Conservation (phyloP, 2,113 vertebrate genomes). For the Callipepla squamata region DNA sequence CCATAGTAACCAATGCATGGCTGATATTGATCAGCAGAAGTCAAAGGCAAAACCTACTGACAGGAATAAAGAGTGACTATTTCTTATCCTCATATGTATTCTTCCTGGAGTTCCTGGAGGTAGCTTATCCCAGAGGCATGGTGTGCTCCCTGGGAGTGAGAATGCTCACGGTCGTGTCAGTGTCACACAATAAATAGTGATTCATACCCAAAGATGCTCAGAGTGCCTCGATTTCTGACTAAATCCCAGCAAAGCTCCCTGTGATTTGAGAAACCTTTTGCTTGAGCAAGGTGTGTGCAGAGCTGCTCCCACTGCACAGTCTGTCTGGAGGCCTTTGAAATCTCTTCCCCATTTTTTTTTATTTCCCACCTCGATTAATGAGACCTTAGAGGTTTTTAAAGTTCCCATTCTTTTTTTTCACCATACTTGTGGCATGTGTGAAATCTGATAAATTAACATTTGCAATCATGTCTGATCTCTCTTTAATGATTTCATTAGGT, state of each 20-base stretch:
- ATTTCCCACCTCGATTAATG: neutral
- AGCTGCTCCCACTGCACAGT: neutral
- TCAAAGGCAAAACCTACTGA: constrained; percentile 80
- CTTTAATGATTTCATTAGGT: constrained; percentile 66
- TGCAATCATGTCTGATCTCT: constrained; percentile 30
- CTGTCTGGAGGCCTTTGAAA: constrained; percentile 35
- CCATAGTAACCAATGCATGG: constrained; percentile 78
- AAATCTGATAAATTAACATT: constrained; percentile 63
- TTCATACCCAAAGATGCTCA: constrained; percentile 22
- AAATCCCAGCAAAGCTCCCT: neutral
- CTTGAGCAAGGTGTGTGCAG: neutral
- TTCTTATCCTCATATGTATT: constrained; percentile 75
- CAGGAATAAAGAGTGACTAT: constrained; percentile 78
- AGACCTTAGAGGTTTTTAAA: neutral
- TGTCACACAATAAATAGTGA: constrained; percentile 55
- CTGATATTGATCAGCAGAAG: constrained; percentile 81
- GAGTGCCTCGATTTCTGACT: neutral
- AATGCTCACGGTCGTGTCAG: constrained; percentile 30
- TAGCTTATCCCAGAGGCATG: constrained; percentile 72
- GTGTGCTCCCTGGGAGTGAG: constrained; percentile 26
- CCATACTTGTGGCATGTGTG: neutral
- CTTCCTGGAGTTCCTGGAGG: constrained; percentile 70
- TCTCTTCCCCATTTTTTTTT: neutral
- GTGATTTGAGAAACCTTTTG: neutral
- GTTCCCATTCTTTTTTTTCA: neutral